These are phyloP conservation scores for Nymphalis urticae DNA, from an alignment of 2,888 invertebrate genomes.

Conservation along the genomic window DNA sequence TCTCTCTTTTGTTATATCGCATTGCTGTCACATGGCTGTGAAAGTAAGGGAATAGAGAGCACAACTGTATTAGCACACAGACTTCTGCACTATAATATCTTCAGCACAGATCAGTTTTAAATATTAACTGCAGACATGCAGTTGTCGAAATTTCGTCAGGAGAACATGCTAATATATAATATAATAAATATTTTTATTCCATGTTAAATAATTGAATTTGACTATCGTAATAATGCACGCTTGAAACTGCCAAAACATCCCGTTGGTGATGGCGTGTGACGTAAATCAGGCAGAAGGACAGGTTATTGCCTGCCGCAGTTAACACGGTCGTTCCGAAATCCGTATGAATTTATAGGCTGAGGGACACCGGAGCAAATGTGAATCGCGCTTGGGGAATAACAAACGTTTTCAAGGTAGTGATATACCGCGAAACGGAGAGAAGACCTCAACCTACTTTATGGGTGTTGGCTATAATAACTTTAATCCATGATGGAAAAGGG, in stretches of 20 bases:
- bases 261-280: conserved; percentile 24
- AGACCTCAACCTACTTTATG: neutral
- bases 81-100: too few species aligned
- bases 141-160: too few species aligned
- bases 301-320: conserved; percentile 36
- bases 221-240: neutral
- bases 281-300: conserved; percentile 36
- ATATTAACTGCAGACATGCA: too few species aligned
- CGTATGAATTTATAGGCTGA: conserved; percentile 33
- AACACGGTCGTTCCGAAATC: conserved; percentile 31
- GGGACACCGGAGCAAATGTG: conserved; percentile 28
- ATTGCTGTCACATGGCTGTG: too few species aligned
- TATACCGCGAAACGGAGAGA: conserved; percentile 11
- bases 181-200: too few species aligned
- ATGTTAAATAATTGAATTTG: neutral
- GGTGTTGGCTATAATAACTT: neutral
- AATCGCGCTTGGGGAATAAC: conserved; percentile 26
- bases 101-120: too few species aligned
- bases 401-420: conserved; percentile 27
- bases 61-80: too few species aligned
- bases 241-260: conserved; percentile 12
- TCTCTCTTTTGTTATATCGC: too few species aligned
- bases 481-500: too few species aligned
- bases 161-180: too few species aligned
- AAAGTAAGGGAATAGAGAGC: too few species aligned